These are phyloP conservation scores for Osmerus eperlanus DNA, from an alignment of 2,113 vertebrate species.

Conservation along the genomic window DNA sequence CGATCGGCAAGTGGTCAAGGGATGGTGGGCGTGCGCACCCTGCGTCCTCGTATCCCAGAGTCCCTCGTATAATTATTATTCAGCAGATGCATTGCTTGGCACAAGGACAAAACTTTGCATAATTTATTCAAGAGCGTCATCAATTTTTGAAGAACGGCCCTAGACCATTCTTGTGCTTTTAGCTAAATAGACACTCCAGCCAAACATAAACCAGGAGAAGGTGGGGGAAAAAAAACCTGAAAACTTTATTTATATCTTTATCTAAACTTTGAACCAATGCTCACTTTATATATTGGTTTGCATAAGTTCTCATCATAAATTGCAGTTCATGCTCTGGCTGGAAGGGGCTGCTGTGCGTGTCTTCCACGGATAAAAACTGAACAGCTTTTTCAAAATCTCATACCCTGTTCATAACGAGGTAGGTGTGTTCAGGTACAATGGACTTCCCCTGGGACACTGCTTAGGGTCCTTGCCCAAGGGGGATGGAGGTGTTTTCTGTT, in stretches of 20 bases:
- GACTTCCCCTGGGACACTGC: conserved; percentile 36
- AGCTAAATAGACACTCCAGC: conserved; percentile 67
- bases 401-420: conserved; percentile 29
- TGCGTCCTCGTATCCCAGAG: conserved; percentile 54
- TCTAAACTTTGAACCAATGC: conserved; percentile 59
- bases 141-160: conserved; percentile 72
- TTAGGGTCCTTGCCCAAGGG: conserved; percentile 49
- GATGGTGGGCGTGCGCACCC: conserved; percentile 51
- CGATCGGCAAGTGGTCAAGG: conserved; percentile 22
- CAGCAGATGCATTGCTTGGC: conserved; percentile 72
- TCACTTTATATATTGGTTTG: conserved; percentile 36
- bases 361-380: too few relatives aligned
- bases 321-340: conserved; percentile 25
- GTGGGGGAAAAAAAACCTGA: conserved; percentile 12
- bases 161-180: conserved; percentile 68
- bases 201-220: conserved; percentile 48
- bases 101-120: conserved; percentile 79
- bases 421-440: conserved; percentile 31
- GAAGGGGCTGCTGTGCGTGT: too few relatives aligned
- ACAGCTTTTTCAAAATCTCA: too few relatives aligned
- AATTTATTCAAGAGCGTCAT: conserved; percentile 82
- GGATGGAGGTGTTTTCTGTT: conserved; percentile 60
- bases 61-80: conserved; percentile 72
- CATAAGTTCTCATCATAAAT: conserved; percentile 27
- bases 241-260: conserved; percentile 73